Evolutionary conservation across 2,113 vertebrate genomes (phyloP).

Genomic region (Hydrochoerus hydrochaeris): DNA sequence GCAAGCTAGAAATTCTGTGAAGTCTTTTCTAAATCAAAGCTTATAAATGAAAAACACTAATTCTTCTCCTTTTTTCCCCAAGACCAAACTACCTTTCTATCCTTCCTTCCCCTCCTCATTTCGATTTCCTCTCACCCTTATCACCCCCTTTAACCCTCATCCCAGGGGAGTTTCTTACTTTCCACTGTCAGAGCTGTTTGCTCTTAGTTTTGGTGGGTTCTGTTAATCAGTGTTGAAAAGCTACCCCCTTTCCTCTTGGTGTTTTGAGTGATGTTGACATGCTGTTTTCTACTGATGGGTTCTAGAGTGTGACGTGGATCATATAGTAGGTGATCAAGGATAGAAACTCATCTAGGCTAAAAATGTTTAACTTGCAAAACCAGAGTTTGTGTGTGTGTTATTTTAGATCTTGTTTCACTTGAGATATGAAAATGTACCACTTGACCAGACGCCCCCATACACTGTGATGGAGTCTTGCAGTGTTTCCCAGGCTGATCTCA

Average conservation of each 20-base stretch:
- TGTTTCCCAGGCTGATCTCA: neutral
- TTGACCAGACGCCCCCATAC: neutral
- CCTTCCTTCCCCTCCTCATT: neutral
- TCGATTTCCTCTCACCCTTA: neutral
- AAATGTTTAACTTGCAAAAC: neutral
- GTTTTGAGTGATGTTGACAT: neutral
- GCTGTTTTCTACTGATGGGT: conserved; percentile 4
- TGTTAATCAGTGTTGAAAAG: conserved; percentile 20
- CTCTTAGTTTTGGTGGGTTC: neutral
- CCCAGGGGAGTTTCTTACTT: conserved; percentile 38
- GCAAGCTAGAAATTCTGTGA: conserved; percentile 21
- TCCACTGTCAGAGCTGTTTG: neutral
- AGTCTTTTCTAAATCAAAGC: conserved; percentile 4
- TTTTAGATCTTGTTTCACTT: conserved; percentile 25
- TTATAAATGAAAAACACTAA: neutral
- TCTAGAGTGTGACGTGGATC: neutral
- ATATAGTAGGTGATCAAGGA: neutral
- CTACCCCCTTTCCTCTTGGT: neutral
- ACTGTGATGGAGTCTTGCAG: neutral
- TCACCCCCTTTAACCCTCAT: neutral
- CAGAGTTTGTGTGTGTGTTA: neutral
- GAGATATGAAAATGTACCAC: conserved; percentile 29
- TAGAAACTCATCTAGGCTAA: neutral
- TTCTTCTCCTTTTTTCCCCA: neutral
- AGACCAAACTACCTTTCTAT: neutral